Percentiles rank a stretch among this genome's conserved stretches.
phyloP scores from a whole-genome alignment of 2,113 vertebrate species.

The Syrrhaptes paradoxus region DNA sequence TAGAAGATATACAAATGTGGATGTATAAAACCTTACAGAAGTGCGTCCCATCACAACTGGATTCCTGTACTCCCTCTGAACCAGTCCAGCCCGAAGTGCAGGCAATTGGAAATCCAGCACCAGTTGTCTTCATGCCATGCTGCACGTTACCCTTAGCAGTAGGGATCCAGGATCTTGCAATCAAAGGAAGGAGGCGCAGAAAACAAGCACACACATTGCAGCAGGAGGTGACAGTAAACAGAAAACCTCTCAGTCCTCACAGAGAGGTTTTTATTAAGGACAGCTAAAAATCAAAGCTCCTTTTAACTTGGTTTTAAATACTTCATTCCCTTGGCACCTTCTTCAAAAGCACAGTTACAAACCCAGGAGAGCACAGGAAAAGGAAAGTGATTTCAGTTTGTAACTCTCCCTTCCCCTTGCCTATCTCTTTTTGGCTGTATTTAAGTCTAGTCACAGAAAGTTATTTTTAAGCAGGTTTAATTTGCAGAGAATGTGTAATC shows the following conservation, averaged over 20 bases:
- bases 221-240: slow-evolving; percentile 57
- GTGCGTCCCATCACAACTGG: not conserved
- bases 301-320: slow-evolving; percentile 46
- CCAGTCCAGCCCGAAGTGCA: not conserved
- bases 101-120: not conserved
- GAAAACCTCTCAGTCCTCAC: slow-evolving; percentile 23
- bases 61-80: not conserved
- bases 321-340: slow-evolving; percentile 23
- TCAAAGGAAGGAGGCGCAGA: slow-evolving; percentile 28
- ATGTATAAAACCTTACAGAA: not conserved
- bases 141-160: slow-evolving; percentile 4
- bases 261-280: slow-evolving; percentile 36
- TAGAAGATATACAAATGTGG: not conserved
- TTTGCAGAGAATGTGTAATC: not conserved
- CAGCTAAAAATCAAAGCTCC: slow-evolving; percentile 39
- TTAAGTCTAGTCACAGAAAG: not conserved
- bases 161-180: slow-evolving; percentile 12
- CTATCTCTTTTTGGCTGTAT: not conserved
- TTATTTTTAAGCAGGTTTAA: not conserved
- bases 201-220: slow-evolving; percentile 35
- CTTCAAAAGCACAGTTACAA: slow-evolving; percentile 43
- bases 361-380: slow-evolving; percentile 13
- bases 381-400: not conserved
- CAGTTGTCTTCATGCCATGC: not conserved
- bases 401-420: not conserved